These are phyloP conservation scores for Lytechinus pictus DNA, from an alignment of 35 echinoderm and acorn worm species.

Conservation along the genomic window DNA sequence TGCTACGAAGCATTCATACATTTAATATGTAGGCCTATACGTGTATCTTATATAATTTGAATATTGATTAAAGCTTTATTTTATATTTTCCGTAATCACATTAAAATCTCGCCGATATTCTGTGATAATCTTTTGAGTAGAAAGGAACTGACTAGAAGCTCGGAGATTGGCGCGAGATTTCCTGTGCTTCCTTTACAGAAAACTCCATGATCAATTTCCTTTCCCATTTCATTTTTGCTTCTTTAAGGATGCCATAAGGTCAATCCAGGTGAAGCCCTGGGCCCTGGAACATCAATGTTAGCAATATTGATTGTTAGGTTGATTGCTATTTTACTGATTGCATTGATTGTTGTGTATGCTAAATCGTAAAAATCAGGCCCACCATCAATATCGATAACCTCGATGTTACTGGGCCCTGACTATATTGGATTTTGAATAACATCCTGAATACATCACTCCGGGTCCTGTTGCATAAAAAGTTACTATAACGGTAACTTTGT, in stretches of 20 bases:
- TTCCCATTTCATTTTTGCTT: neutral
- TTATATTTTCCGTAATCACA: no score
- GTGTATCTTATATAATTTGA: no score
- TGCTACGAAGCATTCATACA: no score
- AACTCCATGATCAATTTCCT: neutral
- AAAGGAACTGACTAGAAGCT: neutral
- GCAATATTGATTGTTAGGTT: neutral
- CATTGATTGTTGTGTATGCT: neutral
- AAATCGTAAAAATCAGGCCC: neutral
- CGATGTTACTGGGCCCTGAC: no score
- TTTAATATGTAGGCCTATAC: no score
- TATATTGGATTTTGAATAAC: no score
- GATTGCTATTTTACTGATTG: no score
- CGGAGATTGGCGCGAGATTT: neutral
- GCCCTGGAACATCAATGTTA: neutral
- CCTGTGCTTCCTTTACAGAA: neutral
- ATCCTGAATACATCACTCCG: no score
- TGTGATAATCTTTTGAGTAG: neutral
- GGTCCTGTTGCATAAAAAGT: no score
- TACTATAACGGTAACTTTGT: no score
- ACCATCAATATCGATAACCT: no score
- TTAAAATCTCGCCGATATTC: neutral
- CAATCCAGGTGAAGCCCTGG: neutral
- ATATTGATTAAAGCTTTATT: no score
- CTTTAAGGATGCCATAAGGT: neutral